phyloP scores from a whole-genome alignment of 2,888 invertebrate species.

The Agrypnus murinus region DNA sequence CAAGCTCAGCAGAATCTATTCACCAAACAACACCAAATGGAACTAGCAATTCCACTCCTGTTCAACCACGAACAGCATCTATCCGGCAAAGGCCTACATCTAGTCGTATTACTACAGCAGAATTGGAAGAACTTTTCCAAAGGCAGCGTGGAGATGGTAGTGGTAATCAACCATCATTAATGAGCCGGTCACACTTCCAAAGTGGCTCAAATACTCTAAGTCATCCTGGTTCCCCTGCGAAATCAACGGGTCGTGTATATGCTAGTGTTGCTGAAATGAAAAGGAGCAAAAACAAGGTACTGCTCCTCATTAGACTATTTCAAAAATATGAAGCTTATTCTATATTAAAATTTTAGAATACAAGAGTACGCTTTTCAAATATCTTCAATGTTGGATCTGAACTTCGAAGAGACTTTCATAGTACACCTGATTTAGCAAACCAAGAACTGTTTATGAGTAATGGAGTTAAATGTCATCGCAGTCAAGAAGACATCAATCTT shows the following conservation, averaged over 20 bases:
- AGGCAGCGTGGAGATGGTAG: conserved; percentile 80
- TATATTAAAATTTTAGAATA: conserved; percentile 70
- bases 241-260: conserved; percentile 81
- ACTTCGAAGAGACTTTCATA: conserved; percentile 89
- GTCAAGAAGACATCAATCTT: conserved; percentile 80
- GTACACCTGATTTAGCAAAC: conserved; percentile 87
- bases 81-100: conserved; percentile 92
- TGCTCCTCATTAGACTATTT: too few relatives aligned
- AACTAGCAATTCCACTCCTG: conserved; percentile 75
- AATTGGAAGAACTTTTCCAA: conserved; percentile 94
- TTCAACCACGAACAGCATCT: conserved; percentile 90
- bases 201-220: conserved; percentile 75
- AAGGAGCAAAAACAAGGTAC: conserved; percentile 81
- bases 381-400: conserved; percentile 71
- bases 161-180: conserved; percentile 72
- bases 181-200: conserved; percentile 87
- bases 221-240: conserved; percentile 79
- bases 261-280: conserved; percentile 98
- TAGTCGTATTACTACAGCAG: conserved; percentile 91
- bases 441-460: conserved; percentile 63
- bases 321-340: too few relatives aligned
- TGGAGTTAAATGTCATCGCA: conserved; percentile 75
- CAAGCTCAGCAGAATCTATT: conserved; percentile 88
- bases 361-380: conserved; percentile 72
- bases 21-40: conserved; percentile 73